Evolutionary conservation across 2,797 vertebrate genomes (phyloP).

Genomic region (Anabacerthia variegaticeps): DNA sequence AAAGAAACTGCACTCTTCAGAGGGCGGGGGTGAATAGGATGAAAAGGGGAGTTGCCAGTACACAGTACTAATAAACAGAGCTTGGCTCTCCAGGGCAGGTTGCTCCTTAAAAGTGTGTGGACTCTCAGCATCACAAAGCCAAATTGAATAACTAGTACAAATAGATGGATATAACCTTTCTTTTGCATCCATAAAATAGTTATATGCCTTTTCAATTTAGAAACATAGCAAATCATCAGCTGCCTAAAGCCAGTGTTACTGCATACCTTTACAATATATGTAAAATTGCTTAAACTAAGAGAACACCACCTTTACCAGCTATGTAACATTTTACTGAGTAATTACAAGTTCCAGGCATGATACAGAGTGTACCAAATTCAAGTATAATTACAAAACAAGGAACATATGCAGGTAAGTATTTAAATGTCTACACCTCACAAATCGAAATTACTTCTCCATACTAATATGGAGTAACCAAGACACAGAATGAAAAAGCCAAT

Average conservation of each 20-base stretch:
- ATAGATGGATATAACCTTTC: background rate
- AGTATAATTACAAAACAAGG: slow-evolving; percentile 9
- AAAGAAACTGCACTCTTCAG: rapidly evolving
- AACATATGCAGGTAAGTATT: background rate
- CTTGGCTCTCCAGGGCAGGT: background rate
- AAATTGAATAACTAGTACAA: background rate
- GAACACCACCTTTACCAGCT: background rate
- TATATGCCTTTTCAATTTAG: background rate
- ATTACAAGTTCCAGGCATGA: slow-evolving; percentile 37
- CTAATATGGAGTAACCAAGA: background rate
- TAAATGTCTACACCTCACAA: background rate
- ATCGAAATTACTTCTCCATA: background rate
- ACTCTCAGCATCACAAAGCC: background rate
- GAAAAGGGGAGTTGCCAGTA: background rate
- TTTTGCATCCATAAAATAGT: background rate
- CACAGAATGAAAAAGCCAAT: background rate
- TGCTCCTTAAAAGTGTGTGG: background rate
- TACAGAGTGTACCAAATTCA: slow-evolving; percentile 16
- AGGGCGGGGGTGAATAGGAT: rapidly evolving
- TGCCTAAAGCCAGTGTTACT: background rate
- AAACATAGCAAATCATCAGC: background rate
- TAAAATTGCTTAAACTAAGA: slow-evolving; percentile 1
- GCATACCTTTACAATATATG: background rate
- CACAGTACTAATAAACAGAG: rapidly evolving
- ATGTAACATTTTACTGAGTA: slow-evolving; percentile 54